Evolutionary conservation across 2,797 vertebrate species (phyloP).

Genomic region (Lithobates pipiens): DNA sequence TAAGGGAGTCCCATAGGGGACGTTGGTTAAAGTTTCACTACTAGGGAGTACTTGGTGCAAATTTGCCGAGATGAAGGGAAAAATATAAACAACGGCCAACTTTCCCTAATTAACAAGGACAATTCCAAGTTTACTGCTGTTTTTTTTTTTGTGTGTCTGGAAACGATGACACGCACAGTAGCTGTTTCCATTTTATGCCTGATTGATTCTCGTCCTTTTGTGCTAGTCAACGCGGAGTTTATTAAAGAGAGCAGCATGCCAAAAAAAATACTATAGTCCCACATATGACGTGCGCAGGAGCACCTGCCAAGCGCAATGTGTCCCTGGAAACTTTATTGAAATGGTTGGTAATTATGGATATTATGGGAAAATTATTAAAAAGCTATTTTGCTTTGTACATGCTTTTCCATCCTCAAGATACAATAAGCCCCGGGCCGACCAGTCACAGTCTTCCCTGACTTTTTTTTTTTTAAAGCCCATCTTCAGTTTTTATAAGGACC

Average conservation of each 20-base stretch:
- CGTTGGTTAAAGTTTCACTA: background rate
- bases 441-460: background rate
- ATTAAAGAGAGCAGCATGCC: background rate
- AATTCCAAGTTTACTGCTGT: background rate
- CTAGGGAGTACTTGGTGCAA: background rate
- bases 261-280: constrained; percentile 4
- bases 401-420: background rate
- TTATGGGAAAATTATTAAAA: background rate
- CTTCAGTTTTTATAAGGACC: too few relatives aligned
- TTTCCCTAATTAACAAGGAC: constrained; percentile 1
- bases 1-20: background rate
- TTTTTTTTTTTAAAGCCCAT: too few relatives aligned
- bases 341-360: background rate
- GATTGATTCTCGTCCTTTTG: background rate
- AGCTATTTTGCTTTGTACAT: background rate
- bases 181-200: background rate
- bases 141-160: background rate
- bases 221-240: background rate
- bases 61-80: background rate
- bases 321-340: constrained; percentile 1
- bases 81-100: background rate
- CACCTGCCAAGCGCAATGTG: background rate
- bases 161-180: constrained; percentile 1
- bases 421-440: background rate
- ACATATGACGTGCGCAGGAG: background rate